These are phyloP conservation scores for Cecidostiba fungosa DNA, from an alignment of 2,888 invertebrate species.

Conservation along the genomic window DNA sequence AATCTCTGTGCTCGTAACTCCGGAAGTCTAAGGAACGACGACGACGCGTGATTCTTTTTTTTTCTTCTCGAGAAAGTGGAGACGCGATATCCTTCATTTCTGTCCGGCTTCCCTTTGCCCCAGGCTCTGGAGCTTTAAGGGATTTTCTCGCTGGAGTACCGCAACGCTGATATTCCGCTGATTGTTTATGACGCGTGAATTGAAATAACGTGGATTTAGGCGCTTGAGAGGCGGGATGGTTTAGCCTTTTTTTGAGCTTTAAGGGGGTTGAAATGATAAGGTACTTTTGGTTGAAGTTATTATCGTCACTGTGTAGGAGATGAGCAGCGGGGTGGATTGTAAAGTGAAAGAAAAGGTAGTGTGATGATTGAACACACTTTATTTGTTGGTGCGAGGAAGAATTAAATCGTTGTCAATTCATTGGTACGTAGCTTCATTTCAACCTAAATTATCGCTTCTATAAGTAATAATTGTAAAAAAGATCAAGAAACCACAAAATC, in stretches of 20 bases:
- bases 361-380: too few relatives aligned
- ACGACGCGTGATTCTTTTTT: neutral
- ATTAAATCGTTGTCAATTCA: too few relatives aligned
- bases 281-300: neutral
- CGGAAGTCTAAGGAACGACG: conserved; percentile 35
- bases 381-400: too few relatives aligned
- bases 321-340: too few relatives aligned
- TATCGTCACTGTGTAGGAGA: neutral
- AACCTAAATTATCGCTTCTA: too few relatives aligned
- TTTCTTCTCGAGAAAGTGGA: neutral
- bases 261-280: neutral
- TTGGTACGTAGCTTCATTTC: too few relatives aligned
- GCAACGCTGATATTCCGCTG: conserved; percentile 48
- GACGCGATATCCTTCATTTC: conserved; percentile 13
- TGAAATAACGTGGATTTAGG: conserved; percentile 38
- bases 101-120: conserved; percentile 4
- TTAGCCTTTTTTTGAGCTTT: neutral
- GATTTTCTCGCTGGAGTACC: conserved; percentile 29
- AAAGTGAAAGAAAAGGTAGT: too few relatives aligned
- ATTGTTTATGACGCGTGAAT: conserved; percentile 56
- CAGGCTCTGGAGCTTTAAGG: conserved; percentile 10
- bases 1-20: conserved; percentile 67
- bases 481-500: too few relatives aligned
- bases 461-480: too few relatives aligned
- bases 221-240: conserved; percentile 33